Conservation (phyloP, 1,140 invertebrate genomes). For the Capitella teleta region DNA sequence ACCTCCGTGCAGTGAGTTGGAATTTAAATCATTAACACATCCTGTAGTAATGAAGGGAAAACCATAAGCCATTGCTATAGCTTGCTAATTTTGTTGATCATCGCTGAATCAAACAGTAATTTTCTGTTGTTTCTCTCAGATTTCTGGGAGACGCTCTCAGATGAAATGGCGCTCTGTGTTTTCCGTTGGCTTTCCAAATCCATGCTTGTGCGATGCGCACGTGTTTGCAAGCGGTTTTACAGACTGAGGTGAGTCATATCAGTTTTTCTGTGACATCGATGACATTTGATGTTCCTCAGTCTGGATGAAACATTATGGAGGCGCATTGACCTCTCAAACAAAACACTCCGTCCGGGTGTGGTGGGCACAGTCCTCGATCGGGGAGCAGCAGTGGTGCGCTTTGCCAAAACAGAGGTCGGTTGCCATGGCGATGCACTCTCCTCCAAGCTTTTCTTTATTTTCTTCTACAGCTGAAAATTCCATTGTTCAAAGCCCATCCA, state of each 20-base stretch:
- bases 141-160: slow-evolving; percentile 50
- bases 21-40: no score
- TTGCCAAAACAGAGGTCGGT: slow-evolving; percentile 61
- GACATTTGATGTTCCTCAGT: no score
- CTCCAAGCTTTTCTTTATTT: not conserved
- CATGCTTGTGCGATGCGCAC: slow-evolving; percentile 55
- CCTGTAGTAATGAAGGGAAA: no score
- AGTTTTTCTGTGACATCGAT: no score
- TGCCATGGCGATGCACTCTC: slow-evolving; percentile 14
- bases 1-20: no score
- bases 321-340: slow-evolving; percentile 63
- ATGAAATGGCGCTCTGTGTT: slow-evolving; percentile 73
- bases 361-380: slow-evolving; percentile 59
- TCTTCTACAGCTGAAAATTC: not conserved
- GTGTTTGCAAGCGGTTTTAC: slow-evolving; percentile 60
- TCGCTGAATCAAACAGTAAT: no score
- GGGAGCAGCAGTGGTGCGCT: slow-evolving; percentile 60
- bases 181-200: slow-evolving; percentile 70
- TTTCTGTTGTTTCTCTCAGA: no score
- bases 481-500: no score
- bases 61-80: no score
- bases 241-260: slow-evolving; percentile 54
- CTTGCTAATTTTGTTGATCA: no score
- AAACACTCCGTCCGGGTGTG: slow-evolving; percentile 52
- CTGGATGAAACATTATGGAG: slow-evolving; percentile 71